These are phyloP conservation scores for Tor tambroides DNA, from an alignment of 2,113 vertebrate genomes.

Conservation along the genomic window DNA sequence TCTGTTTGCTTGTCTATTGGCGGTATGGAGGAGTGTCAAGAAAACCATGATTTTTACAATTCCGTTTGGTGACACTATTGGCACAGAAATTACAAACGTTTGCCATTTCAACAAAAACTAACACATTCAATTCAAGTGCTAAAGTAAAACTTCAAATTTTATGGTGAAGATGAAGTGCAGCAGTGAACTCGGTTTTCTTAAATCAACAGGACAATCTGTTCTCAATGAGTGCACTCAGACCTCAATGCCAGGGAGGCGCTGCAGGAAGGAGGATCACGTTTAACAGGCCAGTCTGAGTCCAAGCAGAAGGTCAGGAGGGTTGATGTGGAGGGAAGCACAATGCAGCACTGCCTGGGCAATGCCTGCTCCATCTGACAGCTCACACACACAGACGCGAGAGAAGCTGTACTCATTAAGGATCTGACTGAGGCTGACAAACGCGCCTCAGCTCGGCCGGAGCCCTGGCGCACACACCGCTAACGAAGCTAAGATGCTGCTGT, in stretches of 20 bases:
- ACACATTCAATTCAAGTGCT: neutral
- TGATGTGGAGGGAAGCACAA: neutral
- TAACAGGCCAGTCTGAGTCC: conserved; percentile 1
- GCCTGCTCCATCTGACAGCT: conserved; percentile 31
- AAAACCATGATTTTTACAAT: too few species aligned
- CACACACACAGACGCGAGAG: neutral
- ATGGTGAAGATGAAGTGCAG: too few species aligned
- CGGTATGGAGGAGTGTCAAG: too few species aligned
- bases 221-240: neutral
- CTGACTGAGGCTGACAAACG: conserved; percentile 30
- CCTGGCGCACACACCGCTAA: neutral
- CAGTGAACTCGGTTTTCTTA: neutral
- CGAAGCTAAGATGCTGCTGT: conserved; percentile 15
- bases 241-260: neutral
- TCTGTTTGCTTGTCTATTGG: too few species aligned
- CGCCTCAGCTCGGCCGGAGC: neutral
- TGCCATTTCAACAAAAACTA: neutral
- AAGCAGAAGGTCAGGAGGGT: neutral
- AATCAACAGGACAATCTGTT: conserved; percentile 25
- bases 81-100: neutral
- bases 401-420: conserved; percentile 49
- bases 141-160: neutral
- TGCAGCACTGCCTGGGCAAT: neutral
- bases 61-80: neutral
- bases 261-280: neutral